Evolutionary conservation across 1,140 invertebrate genomes (phyloP), one percentile per base, ranked within the genome.

Genomic region (Marisa cornuarietis): DNA sequence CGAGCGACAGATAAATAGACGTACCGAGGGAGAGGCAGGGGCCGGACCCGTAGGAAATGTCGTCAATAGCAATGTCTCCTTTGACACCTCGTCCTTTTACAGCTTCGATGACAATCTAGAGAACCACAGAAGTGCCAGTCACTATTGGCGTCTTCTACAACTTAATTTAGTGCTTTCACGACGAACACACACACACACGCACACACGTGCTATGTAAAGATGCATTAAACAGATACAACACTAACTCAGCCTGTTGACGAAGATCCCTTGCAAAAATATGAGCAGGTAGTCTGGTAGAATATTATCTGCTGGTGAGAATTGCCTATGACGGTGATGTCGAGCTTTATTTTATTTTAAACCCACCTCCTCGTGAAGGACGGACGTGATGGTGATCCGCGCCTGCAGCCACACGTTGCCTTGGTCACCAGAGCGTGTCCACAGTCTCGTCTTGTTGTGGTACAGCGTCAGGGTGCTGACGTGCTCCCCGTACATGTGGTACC

Each of bases 41-140:
- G 7, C 94, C 94, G 71, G 91, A 92, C 13, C 91, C 90, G 77
- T 51, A 77, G 20, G 51, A n/a, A 10, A 91, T 87, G 81, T 91
- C 90, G 82, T 91, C 90, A 77, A 91, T 86, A 26, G 89, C 89
- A 52, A 91, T 87, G 77, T 89, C 87, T 14, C 86, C 88, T 54
- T 76, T 76, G 31, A 79, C 78, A 18, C 82, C 79, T 26, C 62
- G 68, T 24, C 84, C 86, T 58, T 83, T 74, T 13, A 85, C 68
- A 51, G 84, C 87, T 85, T 80, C 79, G 20, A 80, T 61, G 4
- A 80, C n/a, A 42, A 77, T 52, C 76, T 77, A 63, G 7, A 42
- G n/a, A 76, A 62, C 51, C 22, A 68, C 26, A 31, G 11, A 14
- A 24, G 65, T 68, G 16, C 54, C 11, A 18, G 54, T 2, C 54